Percentiles rank a stretch among this genome's conserved stretches.
These are phyloP conservation scores for Canis aureus DNA, from an alignment of 2,113 vertebrate genomes.

Conservation along the genomic window DNA sequence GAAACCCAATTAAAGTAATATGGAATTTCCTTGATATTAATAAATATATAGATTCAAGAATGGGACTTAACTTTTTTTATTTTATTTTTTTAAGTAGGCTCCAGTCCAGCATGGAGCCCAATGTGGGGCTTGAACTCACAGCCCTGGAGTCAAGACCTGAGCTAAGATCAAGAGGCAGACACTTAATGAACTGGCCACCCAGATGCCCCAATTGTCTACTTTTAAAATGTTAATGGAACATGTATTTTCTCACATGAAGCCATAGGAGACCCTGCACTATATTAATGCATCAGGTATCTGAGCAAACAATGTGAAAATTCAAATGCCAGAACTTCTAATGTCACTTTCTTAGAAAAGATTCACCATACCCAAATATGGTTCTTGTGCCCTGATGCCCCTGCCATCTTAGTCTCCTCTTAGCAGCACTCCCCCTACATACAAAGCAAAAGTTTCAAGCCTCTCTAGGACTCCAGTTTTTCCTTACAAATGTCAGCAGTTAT, in stretches of 20 bases:
- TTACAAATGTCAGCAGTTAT: slow-evolving; percentile 5
- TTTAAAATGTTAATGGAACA: not conserved
- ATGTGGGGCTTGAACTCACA: not conserved
- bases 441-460: not conserved
- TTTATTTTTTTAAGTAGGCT: not conserved
- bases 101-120: not conserved
- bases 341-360: not conserved
- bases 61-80: not conserved
- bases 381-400: not conserved
- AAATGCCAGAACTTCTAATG: not conserved
- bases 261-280: not conserved
- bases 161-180: not conserved
- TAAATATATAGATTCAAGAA: not conserved
- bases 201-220: not conserved
- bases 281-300: not conserved
- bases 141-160: not conserved
- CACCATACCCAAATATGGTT: not conserved
- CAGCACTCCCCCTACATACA: not conserved
- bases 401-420: not conserved
- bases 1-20: not conserved
- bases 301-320: not conserved
- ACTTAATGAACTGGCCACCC: not conserved
- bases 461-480: not conserved
- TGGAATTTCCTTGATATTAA: not conserved
- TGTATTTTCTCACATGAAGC: not conserved